Base-by-base conservation (phyloP, 2,888 invertebrate species). In the Lasius platythorax region DNA sequence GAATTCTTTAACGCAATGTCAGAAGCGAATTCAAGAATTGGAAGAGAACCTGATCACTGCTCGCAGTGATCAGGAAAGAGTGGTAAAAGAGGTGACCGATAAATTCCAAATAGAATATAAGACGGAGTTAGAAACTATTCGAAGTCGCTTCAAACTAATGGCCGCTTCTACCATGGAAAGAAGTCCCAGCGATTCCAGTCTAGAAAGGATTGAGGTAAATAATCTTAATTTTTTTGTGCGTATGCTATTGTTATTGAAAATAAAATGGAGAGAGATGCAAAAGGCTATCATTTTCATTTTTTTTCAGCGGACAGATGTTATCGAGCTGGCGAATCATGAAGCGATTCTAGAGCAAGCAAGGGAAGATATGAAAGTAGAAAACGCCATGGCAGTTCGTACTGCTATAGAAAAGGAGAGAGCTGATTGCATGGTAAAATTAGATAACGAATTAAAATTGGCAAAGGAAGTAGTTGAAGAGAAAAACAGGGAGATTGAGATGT, bases 151-250 rank as follows among this genome's bases (percentile, higher is more conserved):
- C 87, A 95, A 95, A 86, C 95, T 98, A 85, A 97, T 98, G 96
- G 96, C 97, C 0, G 95, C 96, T 84, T 96, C 96, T 12, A 97
- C 96, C 68, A 97, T 97, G 96, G 97, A 98, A 90, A 96, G 97
- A 58, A 97, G 97, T 81, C 97, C 97, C 0, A 97, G 97, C 8
- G 98, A 98, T 90, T 96, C 96, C 2, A 98, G 97, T 93, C 95
- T 98, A 6, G 98, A 98, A 92, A 97, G 97, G 94, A 96, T 97
- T 30, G 97, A 97, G 93, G 95, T 95, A 92, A 85, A 76, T 73
- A 28, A 68, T 64, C 50, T 84, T 33, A 67, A 2, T 53, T 23
- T 23, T 23, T 23, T 53, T 43, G 12, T 74, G 12, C 18, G 37
- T 11, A 15, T 15, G 11, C 1, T 15, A 11, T 70, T 75, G n/a